Evolutionary conservation across 2,888 invertebrate genomes (phyloP), one percentile per base, ranked within the genome.

Genomic region (Dynastes grantii): DNA sequence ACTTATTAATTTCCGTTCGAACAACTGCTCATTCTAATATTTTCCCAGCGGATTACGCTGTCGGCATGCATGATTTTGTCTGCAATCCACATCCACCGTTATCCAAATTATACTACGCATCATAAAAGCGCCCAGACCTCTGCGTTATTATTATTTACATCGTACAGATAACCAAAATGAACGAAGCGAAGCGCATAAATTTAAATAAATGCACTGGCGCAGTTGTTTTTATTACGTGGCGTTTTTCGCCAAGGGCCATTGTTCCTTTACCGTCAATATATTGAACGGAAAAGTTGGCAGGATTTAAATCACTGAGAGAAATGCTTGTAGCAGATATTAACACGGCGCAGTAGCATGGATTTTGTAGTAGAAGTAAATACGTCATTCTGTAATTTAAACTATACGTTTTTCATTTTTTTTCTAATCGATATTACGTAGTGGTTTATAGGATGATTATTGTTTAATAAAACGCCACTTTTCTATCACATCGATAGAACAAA

Each of bases 111-210:
- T 58, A 78, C 45, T 45, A 73, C 40, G 65, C 49, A 16, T 37
- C 64, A 65, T 78, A 78, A 78, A 78, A 78, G 75, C 65, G 75
- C 45, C 63, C 37, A 73, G 78, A 51, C 22, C 13, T 61, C 77
- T 55, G 53, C 75, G 75, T 45, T 73, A 65, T 78, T 78, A 78
- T 78, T 78, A 77, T 77, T 77, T 77, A 55, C 68, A 68, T 40
- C 71, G 58, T 65, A 78, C 64, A 75, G 78, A 78, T 78, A 78
- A 78, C 75, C 65, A 58, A 75, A 75, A 75, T 53, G 75, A 78
- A 73, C 78, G 78, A 78, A 55, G 63, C 75, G 78, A 67, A 22
- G 51, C 78, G 78, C 67, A 75, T 78, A 75, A 78, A 78, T 78
- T 78, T 78, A 75, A 78, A 78, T 78, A 75, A 78, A 78, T 75